These are phyloP conservation scores for Choreutis nemorana DNA, from an alignment of 2,888 invertebrate species.

Conservation along the genomic window DNA sequence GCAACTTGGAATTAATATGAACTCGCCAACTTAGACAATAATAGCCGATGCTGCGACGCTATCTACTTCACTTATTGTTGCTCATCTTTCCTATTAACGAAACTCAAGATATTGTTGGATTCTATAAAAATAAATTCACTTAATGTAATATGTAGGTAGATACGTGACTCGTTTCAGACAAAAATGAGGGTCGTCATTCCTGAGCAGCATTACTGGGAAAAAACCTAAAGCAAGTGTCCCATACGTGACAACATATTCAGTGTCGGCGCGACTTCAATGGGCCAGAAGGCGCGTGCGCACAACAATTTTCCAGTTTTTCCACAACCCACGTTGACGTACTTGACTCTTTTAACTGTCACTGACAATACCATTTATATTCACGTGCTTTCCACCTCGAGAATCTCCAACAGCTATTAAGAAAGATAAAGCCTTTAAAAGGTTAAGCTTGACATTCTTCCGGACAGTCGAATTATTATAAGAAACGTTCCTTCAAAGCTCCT, in stretches of 20 bases:
- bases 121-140: no score
- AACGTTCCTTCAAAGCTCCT: slow-evolving; percentile 11
- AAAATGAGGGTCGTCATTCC: no score
- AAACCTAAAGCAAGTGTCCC: slow-evolving; percentile 21
- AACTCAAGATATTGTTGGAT: no score
- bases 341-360: background rate
- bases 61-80: no score
- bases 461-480: slow-evolving; percentile 11
- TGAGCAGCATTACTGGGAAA: slow-evolving; percentile 47
- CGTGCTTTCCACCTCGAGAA: slow-evolving; percentile 8
- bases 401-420: slow-evolving; percentile 13
- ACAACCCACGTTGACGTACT: slow-evolving; percentile 6
- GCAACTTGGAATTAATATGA: no score
- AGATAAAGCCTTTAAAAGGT: slow-evolving; percentile 10
- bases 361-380: background rate
- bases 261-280: slow-evolving; percentile 38
- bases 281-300: slow-evolving; percentile 20
- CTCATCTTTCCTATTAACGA: no score
- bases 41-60: no score
- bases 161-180: no score
- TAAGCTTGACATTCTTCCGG: slow-evolving; percentile 15
- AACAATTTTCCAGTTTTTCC: slow-evolving; percentile 33
- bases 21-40: no score
- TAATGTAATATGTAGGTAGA: no score
- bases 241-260: slow-evolving; percentile 35